Percentiles rank a stretch among this genome's conserved stretches.
Conservation (phyloP, 2,797 vertebrate genomes). For the Cuculus canorus region DNA sequence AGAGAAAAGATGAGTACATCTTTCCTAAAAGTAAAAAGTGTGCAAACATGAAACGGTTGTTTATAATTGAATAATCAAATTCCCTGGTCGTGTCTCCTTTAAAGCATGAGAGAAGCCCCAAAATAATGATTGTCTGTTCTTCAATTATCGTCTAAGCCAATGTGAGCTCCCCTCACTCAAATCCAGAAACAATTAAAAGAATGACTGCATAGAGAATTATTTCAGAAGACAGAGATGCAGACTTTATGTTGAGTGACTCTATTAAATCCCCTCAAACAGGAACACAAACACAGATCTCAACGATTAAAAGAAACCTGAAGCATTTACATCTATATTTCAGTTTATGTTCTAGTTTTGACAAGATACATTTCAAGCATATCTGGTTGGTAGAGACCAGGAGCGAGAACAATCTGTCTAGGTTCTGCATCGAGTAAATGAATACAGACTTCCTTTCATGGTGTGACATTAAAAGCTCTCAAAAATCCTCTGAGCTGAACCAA, state of each 20-base stretch:
- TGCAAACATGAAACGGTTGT: not conserved
- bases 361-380: not conserved
- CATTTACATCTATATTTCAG: not conserved
- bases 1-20: not conserved
- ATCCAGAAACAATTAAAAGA: not conserved
- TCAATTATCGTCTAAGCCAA: not conserved
- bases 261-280: not conserved
- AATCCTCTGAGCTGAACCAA: not conserved
- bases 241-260: not conserved
- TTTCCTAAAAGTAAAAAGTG: not conserved
- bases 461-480: not conserved
- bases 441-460: not conserved
- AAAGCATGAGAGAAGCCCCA: not conserved
- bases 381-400: not conserved
- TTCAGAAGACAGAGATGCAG: not conserved
- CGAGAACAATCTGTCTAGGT: not conserved
- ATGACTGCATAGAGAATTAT: not conserved
- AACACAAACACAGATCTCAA: not conserved
- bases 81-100: not conserved
- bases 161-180: not conserved
- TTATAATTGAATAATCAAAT: not conserved
- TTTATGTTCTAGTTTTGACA: not conserved
- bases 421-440: not conserved
- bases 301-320: not conserved
- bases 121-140: not conserved